Conservation (phyloP, 1,140 invertebrate species). For the Heliconius hewitsoni region DNA sequence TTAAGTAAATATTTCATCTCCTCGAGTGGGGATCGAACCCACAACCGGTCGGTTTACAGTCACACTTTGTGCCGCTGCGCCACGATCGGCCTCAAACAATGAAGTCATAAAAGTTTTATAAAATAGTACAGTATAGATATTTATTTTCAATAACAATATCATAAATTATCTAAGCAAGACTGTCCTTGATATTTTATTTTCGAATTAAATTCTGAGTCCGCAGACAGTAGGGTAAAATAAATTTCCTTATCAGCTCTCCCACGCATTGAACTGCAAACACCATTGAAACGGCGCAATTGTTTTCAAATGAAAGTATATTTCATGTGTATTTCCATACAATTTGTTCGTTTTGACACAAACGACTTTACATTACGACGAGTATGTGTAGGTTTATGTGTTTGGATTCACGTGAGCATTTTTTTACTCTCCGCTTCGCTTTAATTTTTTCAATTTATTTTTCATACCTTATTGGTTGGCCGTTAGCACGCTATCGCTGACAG, state of each 20-base stretch:
- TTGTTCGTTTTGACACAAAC: constrained; percentile 14
- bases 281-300: constrained; percentile 38
- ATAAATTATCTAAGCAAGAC: background rate
- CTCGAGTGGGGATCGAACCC: too few species aligned
- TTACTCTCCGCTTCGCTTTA: background rate
- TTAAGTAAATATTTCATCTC: too few species aligned
- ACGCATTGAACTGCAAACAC: constrained; percentile 43
- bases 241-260: constrained; percentile 39
- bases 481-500: constrained; percentile 49
- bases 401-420: background rate
- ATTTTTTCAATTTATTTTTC: constrained; percentile 46
- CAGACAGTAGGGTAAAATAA: constrained; percentile 24
- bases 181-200: constrained; percentile 3
- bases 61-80: too few species aligned
- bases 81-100: too few species aligned
- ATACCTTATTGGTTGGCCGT: constrained; percentile 49
- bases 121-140: too few species aligned
- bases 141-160: background rate
- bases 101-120: too few species aligned
- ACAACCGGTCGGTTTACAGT: too few species aligned
- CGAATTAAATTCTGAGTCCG: constrained; percentile 21
- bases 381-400: background rate
- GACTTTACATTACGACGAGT: background rate
- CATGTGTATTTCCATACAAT: background rate
- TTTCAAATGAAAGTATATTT: constrained; percentile 31